Base-by-base conservation (phyloP, 2,113 vertebrate genomes). In the Phyllostomus hastatus region DNA sequence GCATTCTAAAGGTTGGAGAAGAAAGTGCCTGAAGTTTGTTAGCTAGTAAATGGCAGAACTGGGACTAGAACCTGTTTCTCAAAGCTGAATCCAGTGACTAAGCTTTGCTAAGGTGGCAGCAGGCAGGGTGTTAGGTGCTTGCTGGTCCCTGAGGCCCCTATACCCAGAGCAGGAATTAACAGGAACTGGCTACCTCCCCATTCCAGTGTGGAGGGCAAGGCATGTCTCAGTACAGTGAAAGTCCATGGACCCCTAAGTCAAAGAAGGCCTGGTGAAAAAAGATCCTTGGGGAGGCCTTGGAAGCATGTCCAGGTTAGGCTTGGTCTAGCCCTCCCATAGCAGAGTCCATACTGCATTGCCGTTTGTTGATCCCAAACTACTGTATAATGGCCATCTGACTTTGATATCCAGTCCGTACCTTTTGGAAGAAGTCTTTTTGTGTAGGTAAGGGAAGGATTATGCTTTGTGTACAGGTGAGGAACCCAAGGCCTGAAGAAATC, bases 21-120 rank as follows among this genome's bases (percentile, higher is more conserved):
- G 64, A 96, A 54, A 86, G 73, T 73, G 4, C 84, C n/a, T 17
- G 16, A 72, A 50, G 22, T 84, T 87, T 87, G 48, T 81, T 54
- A 86, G 61, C n/a, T 93, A 70, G 88, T 91, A 52, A 91, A 83
- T 92, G 80, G 85, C 50, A 90, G 84, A 90, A 92, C 84, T 94
- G 48, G 78, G 61, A 52, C 78, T 97, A 96, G 95, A 22, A 97
- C 96, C 94, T 80, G 4, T 4, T 4, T 96, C 96, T 98, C 92
- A 66, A 72, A 72, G 52, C 70, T 85, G 72, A 57, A 90, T 97
- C 93, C 92, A 97, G 84, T 83, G 22, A 95, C 97, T 98, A 75
- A 85, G 8, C 41, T 79, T 92, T 85, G 82, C 78, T 86, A 84
- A 86, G 52, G 48, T 86, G 80, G 75, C 31, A 93, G 59, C 19